Evolutionary conservation across 2,888 invertebrate species (phyloP).

Genomic region (Stenodema calcarata): DNA sequence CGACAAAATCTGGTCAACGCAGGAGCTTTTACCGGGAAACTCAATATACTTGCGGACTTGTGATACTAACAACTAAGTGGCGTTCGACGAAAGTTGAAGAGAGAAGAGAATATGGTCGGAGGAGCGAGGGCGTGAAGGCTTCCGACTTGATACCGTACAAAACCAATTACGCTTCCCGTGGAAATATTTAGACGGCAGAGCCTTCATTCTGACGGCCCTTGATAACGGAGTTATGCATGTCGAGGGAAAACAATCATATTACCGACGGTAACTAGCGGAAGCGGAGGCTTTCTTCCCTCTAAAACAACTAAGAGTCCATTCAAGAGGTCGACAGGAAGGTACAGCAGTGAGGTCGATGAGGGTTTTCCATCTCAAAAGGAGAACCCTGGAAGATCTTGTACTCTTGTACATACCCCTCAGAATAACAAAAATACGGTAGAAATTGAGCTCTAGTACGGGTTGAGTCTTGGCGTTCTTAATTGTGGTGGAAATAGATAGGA

Average conservation of each 20-base stretch:
- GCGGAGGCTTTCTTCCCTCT: background rate
- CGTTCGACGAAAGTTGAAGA: background rate
- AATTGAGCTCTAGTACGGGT: too few species aligned
- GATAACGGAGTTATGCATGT: slow-evolving; percentile 4
- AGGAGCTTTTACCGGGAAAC: background rate
- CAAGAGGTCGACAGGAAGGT: background rate
- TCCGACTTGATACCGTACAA: background rate
- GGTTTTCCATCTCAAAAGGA: background rate
- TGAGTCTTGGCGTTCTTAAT: too few species aligned
- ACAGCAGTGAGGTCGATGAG: background rate
- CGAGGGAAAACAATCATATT: slow-evolving; percentile 17
- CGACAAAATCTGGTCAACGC: background rate
- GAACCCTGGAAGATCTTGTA: too few species aligned
- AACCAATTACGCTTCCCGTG: slow-evolving; percentile 3
- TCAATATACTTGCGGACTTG: background rate
- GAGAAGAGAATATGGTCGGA: background rate
- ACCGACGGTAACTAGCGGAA: background rate
- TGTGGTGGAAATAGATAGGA: too few species aligned
- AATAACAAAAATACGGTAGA: too few species aligned
- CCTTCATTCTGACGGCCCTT: background rate
- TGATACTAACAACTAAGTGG: background rate
- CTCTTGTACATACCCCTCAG: too few species aligned
- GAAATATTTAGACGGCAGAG: slow-evolving; percentile 1
- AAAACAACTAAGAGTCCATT: background rate
- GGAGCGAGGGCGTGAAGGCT: background rate